Percentiles rank a stretch among this genome's conserved stretches.
Evolutionary conservation across 2,888 invertebrate genomes (phyloP).

Genomic region (Hedychridium roseum): DNA sequence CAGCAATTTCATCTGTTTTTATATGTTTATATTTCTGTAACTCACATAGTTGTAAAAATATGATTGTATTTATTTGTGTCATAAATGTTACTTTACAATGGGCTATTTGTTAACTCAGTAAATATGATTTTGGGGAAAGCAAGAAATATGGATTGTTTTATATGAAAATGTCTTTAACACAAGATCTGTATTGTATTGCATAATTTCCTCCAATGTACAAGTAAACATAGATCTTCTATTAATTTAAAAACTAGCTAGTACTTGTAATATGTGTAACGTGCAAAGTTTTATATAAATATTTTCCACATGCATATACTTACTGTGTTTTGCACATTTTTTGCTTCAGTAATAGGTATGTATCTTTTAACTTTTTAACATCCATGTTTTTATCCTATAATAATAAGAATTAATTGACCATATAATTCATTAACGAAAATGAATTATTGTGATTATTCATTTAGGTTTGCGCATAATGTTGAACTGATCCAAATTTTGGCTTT

Average conservation of each 20-base stretch:
- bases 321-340: constrained; percentile 44
- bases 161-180: too few relatives aligned
- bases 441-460: background rate
- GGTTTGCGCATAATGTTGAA: background rate
- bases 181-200: too few relatives aligned
- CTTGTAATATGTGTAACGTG: background rate
- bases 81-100: too few relatives aligned
- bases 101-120: too few relatives aligned
- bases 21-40: background rate
- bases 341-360: constrained; percentile 42
- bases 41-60: background rate
- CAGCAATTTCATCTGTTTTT: background rate
- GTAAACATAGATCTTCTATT: background rate
- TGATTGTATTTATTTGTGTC: too few relatives aligned
- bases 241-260: background rate
- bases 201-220: too few relatives aligned
- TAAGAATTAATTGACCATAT: background rate
- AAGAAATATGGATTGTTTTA: constrained; percentile 2
- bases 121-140: too few relatives aligned
- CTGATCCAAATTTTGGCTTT: background rate
- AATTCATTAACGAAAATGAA: background rate
- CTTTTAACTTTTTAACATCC: constrained; percentile 32
- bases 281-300: background rate
- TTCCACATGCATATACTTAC: constrained; percentile 36
- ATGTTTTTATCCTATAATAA: constrained; percentile 32